phyloP scores from a whole-genome alignment of 37 sponge, comb jelly and placozoan species.

The Eunapius fragilis region DNA sequence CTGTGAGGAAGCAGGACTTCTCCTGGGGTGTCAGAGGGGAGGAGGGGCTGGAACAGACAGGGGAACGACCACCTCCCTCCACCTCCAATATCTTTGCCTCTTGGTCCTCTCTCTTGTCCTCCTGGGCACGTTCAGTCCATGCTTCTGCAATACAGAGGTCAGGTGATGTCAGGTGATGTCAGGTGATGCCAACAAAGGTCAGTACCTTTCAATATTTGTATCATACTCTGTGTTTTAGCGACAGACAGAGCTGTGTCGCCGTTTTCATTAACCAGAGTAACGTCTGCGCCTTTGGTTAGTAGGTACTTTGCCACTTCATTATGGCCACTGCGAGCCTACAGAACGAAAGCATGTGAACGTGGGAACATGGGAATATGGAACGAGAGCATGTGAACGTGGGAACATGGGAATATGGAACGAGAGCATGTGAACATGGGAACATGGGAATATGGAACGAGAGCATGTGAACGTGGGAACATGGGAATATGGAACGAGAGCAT shows the following conservation, averaged over 20 bases:
- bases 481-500: background rate
- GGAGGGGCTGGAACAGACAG: background rate
- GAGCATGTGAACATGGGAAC: no score
- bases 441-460: background rate
- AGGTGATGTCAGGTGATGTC: background rate
- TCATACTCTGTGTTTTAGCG: constrained; percentile 73
- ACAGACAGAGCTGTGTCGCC: constrained; percentile 82
- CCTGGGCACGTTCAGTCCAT: constrained; percentile 72
- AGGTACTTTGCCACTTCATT: constrained; percentile 63
- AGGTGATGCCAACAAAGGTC: background rate
- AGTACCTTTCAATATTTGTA: constrained; percentile 62
- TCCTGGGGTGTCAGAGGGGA: constrained; percentile 11
- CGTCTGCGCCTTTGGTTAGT: constrained; percentile 76
- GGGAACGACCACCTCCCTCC: no score
- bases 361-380: background rate
- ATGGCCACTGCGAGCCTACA: constrained; percentile 74
- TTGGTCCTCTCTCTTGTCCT: background rate
- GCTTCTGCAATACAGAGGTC: constrained; percentile 62
- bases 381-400: no score
- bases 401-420: background rate
- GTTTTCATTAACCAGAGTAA: constrained; percentile 66
- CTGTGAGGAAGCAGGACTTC: constrained; percentile 46
- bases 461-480: no score
- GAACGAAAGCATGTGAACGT: no score
- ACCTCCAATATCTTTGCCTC: no score